These are phyloP conservation scores for Pipistrellus pygmaeus DNA, from an alignment of 2,797 vertebrate species.

Conservation along the genomic window DNA sequence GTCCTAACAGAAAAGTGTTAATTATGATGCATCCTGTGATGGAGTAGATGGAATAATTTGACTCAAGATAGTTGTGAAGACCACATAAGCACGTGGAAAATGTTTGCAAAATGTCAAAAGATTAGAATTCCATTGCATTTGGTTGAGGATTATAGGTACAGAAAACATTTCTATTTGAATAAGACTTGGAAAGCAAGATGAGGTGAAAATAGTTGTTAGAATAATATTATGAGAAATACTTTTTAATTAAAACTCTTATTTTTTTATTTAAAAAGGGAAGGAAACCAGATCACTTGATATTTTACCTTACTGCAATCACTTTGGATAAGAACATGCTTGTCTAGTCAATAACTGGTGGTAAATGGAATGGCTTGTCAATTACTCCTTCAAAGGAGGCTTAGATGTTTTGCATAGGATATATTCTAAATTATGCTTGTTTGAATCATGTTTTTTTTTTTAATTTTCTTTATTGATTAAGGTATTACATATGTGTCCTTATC, in stretches of 20 bases:
- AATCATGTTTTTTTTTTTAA: background rate
- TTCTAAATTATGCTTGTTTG: background rate
- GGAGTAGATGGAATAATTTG: conserved; percentile 4
- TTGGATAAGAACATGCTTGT: background rate
- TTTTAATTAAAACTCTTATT: conserved; percentile 31
- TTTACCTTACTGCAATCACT: background rate
- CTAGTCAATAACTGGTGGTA: background rate
- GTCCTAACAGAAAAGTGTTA: conserved; percentile 28
- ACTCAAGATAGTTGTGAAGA: conserved; percentile 14
- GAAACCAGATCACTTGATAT: background rate
- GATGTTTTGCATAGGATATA: background rate
- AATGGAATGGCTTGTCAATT: background rate
- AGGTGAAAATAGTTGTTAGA: conserved; percentile 54
- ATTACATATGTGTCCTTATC: no score
- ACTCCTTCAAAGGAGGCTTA: background rate
- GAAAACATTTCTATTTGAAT: conserved; percentile 30
- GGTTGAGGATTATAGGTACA: background rate
- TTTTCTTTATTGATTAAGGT: no score
- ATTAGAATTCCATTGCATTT: conserved; percentile 6
- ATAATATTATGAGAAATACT: background rate
- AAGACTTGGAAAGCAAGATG: conserved; percentile 46
- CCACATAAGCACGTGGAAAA: background rate
- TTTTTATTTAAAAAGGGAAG: background rate
- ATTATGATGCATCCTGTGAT: conserved; percentile 6
- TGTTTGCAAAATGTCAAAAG: conserved; percentile 13